phyloP scores from a whole-genome alignment of 2,888 invertebrate genomes.

The Carpatolechia fugitivella region DNA sequence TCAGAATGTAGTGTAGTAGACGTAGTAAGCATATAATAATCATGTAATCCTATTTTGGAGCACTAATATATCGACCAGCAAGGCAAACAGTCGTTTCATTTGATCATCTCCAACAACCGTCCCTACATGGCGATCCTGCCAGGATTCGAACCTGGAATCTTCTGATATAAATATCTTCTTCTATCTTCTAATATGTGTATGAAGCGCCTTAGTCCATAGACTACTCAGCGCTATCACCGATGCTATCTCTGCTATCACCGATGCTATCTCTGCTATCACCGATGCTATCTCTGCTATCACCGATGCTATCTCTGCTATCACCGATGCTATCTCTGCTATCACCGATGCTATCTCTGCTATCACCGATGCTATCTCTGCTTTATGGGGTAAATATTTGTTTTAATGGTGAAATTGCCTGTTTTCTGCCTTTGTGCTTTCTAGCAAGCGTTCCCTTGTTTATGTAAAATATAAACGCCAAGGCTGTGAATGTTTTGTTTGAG shows the following conservation, averaged over 20 bases:
- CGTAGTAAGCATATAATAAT: too few relatives aligned
- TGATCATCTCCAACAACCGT: too few relatives aligned
- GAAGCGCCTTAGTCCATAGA: not conserved
- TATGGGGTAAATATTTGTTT: conserved; percentile 34
- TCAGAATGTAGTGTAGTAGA: too few relatives aligned
- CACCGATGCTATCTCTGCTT: conserved; percentile 15
- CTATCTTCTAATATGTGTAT: conserved; percentile 17
- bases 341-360: too few relatives aligned
- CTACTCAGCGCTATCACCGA: not conserved
- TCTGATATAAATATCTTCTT: too few relatives aligned
- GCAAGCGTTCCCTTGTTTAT: not conserved
- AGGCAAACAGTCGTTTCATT: too few relatives aligned
- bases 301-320: conserved; percentile 15
- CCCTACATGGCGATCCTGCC: conserved; percentile 82
- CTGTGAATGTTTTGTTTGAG: not conserved
- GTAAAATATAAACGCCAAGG: not conserved
- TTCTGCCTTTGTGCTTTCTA: conserved; percentile 1
- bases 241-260: conserved; percentile 9
- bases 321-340: conserved; percentile 15
- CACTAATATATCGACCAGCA: too few relatives aligned
- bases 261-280: conserved; percentile 15
- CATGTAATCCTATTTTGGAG: too few relatives aligned
- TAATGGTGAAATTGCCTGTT: conserved; percentile 26
- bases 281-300: conserved; percentile 15
- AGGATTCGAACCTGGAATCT: conserved; percentile 84